These are phyloP conservation scores for Malurus splendens DNA, from an alignment of 2,797 vertebrate genomes.

Conservation along the genomic window DNA sequence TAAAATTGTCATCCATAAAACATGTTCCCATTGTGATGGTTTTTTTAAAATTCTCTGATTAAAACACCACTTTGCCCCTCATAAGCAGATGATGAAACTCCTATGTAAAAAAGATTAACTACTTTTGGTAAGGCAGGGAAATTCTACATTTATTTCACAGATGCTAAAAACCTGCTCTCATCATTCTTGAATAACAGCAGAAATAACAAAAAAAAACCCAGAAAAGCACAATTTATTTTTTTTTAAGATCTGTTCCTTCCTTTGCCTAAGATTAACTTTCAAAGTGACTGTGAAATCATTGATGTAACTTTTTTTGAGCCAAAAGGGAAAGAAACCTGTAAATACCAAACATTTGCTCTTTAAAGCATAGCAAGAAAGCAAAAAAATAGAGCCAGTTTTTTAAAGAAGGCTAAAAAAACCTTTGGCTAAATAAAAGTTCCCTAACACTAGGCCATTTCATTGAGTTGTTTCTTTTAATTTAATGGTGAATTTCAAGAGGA, in stretches of 20 bases:
- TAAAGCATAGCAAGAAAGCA: neutral
- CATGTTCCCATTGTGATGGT: neutral
- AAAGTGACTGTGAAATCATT: slow-evolving; percentile 45
- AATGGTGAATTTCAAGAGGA: neutral
- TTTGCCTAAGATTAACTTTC: slow-evolving; percentile 44
- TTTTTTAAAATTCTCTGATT: neutral
- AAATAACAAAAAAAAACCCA: slow-evolving; percentile 35
- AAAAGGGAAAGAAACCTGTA: slow-evolving; percentile 14
- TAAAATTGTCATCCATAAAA: neutral
- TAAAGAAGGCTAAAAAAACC: neutral
- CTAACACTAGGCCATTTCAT: neutral
- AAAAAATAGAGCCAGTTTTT: neutral
- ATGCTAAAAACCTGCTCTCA: slow-evolving; percentile 22
- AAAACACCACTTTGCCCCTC: neutral
- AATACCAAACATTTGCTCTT: slow-evolving; percentile 28
- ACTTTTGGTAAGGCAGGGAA: neutral
- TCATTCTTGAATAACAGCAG: slow-evolving; percentile 50
- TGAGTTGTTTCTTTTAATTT: neutral
- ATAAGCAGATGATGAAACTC: neutral
- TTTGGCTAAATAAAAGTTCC: neutral
- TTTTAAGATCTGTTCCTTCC: slow-evolving; percentile 7
- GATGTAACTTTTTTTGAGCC: slow-evolving; percentile 20
- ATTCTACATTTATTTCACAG: neutral
- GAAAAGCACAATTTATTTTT: slow-evolving; percentile 4
- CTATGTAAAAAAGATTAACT: neutral